Base-by-base conservation (phyloP, 2,888 invertebrate genomes). In the Drosophila engyochracea region DNA sequence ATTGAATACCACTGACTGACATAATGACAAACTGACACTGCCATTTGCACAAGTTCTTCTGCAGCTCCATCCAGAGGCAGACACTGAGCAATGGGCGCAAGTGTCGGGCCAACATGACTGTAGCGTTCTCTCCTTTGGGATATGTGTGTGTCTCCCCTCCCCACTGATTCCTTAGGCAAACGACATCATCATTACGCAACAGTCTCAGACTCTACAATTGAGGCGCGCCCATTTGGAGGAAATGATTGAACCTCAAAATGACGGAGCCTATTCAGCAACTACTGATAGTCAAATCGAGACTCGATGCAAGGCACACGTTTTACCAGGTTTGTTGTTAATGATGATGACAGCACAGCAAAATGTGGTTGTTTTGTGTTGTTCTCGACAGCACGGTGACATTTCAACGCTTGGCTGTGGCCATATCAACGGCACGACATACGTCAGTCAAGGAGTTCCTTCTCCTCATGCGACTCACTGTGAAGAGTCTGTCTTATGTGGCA, bases 311-410 rank as follows among this genome's bases (percentile, higher is more conserved):
- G n/a, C 51, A 37, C 49, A 64, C 57, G 28, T 62, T 65, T 39
- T 16, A 52, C 44, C 52, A 65, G 61, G 63, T 57, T 76, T 57
- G 33, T 57, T 76, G 67, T 68, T 76, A 79, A 80, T 80, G 81
- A 80, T 79, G 78, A 79, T 80, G 70, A 80, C 76, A 75, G 55
- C 63, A 30, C 76, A 80, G 58, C 66, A 33, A 47, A 55, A 69
- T 69, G 49, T 63, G 65, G 57, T 79, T 49, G 7, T 53, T 54
- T 25, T 60, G 53, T 28, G 35, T 35, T 33, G 9, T 41, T 64
- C 49, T 44, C 16, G 28, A 22, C 70, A 55, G 30, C 49, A 33
- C 66, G 59, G 54, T 74, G 70, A 67, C 65, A 53, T 55, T 64
- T 61, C 61, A 49, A 30, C 37, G 33, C 16, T 39, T 22, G 12